Evolutionary conservation across 1,140 invertebrate species (phyloP).

Genomic region (Polypedilum vanderplanki): DNA sequence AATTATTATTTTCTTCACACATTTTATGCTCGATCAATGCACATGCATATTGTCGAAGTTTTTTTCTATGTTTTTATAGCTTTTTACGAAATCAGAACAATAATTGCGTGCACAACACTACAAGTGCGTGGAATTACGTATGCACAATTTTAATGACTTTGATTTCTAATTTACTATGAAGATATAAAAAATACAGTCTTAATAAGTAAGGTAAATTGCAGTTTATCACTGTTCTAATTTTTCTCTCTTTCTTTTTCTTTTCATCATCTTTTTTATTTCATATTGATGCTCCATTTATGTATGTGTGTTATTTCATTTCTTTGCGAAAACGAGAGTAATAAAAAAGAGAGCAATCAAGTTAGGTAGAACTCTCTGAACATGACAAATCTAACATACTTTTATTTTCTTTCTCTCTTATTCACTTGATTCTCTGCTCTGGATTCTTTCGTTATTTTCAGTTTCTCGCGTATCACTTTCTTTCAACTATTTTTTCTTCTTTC

Average conservation of each 20-base stretch:
- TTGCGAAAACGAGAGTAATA: background rate
- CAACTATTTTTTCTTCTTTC: background rate
- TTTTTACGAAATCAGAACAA: background rate
- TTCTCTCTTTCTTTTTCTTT: background rate
- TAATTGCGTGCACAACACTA: background rate
- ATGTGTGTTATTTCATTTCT: background rate
- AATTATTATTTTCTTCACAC: background rate
- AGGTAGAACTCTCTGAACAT: background rate
- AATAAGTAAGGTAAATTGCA: background rate
- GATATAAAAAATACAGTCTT: background rate
- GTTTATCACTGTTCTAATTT: conserved; percentile 6
- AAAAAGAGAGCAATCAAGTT: background rate
- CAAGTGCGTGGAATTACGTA: background rate
- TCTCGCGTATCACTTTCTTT: conserved; percentile 15
- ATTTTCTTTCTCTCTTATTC: background rate
- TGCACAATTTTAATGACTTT: background rate
- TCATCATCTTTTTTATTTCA: background rate
- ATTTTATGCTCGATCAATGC: background rate
- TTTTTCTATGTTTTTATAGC: background rate
- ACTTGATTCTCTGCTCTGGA: background rate
- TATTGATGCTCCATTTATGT: background rate
- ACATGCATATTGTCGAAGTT: background rate
- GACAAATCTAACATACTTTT: conserved; percentile 13
- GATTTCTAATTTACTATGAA: background rate
- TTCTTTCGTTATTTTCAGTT: background rate